Percentiles rank a stretch among this genome's conserved stretches.
phyloP scores from a whole-genome alignment of 2,797 vertebrate species.

The Acanthiza pusilla region DNA sequence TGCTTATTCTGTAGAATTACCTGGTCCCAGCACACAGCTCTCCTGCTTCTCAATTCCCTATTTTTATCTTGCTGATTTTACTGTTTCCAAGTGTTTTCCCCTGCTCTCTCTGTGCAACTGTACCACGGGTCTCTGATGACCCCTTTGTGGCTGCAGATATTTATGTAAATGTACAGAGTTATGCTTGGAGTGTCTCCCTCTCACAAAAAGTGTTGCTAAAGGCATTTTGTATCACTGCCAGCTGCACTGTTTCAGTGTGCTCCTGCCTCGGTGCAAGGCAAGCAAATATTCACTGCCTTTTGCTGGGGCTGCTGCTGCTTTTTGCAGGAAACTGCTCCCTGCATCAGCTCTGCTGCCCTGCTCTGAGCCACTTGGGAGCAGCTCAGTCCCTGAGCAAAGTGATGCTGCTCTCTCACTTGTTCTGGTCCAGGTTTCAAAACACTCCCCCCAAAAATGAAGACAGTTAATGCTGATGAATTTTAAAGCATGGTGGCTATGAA shows the following conservation, averaged over 20 bases:
- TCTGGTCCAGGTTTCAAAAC: neutral
- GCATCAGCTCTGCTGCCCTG: neutral
- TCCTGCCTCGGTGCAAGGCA: neutral
- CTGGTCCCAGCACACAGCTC: neutral
- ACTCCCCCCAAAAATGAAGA: neutral
- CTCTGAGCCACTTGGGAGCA: neutral
- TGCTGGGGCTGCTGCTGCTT: neutral
- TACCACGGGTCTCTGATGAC: neutral
- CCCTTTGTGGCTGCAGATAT: neutral
- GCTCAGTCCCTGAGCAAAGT: neutral
- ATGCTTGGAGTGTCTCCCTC: too few species aligned
- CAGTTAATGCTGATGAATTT: neutral
- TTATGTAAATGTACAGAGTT: neutral
- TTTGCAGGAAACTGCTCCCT: neutral
- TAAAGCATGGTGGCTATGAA: neutral
- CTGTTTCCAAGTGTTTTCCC: neutral
- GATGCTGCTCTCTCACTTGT: neutral
- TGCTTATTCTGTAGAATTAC: neutral
- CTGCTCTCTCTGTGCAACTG: neutral
- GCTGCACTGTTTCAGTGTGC: neutral
- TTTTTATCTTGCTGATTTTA: neutral
- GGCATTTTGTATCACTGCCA: neutral
- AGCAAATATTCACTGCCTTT: neutral
- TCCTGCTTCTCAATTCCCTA: neutral
- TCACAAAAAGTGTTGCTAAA: neutral